These are phyloP conservation scores for Pocota personata DNA, from an alignment of 2,888 invertebrate genomes.

Conservation along the genomic window DNA sequence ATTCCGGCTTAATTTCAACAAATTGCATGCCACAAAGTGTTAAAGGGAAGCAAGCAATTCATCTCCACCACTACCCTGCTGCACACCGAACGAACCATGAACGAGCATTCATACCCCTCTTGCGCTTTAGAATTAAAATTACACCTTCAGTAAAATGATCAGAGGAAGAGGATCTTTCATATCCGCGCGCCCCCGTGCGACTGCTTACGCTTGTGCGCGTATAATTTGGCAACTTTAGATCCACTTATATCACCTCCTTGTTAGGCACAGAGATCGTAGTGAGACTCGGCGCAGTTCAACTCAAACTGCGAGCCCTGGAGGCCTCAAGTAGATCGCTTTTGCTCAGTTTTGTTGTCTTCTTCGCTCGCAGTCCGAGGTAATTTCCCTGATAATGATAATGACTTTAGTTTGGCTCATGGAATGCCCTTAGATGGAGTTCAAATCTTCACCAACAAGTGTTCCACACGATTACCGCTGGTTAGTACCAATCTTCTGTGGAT, in stretches of 20 bases:
- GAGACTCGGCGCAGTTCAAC: constrained; percentile 13
- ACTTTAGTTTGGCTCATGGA: constrained; percentile 59
- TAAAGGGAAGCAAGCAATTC: constrained; percentile 79
- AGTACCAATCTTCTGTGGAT: constrained; percentile 55
- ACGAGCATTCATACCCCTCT: constrained; percentile 25
- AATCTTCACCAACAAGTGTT: constrained; percentile 65
- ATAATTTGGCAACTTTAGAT: constrained; percentile 76
- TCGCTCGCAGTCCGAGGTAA: constrained; percentile 44
- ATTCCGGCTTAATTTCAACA: constrained; percentile 80
- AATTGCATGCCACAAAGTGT: constrained; percentile 83
- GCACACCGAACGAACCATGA: background rate
- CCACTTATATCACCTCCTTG: constrained; percentile 83
- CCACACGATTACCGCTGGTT: constrained; percentile 74
- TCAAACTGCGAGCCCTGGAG: constrained; percentile 39
- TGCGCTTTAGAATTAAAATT: constrained; percentile 63
- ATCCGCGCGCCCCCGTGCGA: background rate
- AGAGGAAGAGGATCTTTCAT: constrained; percentile 21
- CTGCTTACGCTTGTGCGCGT: constrained; percentile 46
- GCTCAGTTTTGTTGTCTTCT: background rate
- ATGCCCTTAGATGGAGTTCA: constrained; percentile 69
- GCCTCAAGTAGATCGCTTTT: constrained; percentile 53
- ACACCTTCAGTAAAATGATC: constrained; percentile 58
- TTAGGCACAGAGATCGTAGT: constrained; percentile 77
- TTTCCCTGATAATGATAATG: constrained; percentile 73
- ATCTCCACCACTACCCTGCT: constrained; percentile 41